Conservation (phyloP, 2,888 invertebrate genomes). For the Dexiosoma caninum region DNA sequence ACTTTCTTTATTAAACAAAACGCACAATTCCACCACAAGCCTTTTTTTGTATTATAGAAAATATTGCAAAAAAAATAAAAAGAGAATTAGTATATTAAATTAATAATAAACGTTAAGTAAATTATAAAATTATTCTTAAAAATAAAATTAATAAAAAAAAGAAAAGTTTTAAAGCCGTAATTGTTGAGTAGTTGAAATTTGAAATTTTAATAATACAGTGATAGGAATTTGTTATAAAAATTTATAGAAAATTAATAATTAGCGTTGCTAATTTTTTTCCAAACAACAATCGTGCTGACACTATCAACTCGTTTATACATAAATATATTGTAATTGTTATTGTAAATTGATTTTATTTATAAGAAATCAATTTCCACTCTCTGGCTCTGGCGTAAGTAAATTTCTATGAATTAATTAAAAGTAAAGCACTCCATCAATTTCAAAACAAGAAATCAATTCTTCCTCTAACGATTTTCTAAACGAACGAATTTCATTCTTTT, state of each 20-base stretch:
- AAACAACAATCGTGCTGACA: neutral
- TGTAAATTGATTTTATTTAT: constrained; percentile 25
- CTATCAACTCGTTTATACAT: constrained; percentile 12
- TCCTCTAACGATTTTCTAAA: neutral
- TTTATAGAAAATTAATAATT: neutral
- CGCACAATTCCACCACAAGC: constrained; percentile 50
- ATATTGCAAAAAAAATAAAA: neutral
- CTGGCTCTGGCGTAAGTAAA: constrained; percentile 42
- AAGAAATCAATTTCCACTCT: constrained; percentile 45
- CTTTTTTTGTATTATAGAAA: constrained; percentile 20
- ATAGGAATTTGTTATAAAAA: neutral
- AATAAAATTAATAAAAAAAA: neutral
- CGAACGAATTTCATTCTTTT: neutral
- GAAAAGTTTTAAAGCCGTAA: neutral
- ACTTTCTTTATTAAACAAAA: constrained; percentile 3
- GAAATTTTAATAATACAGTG: neutral
- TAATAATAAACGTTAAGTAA: neutral
- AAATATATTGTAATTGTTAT: constrained; percentile 15
- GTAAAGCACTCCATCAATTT: constrained; percentile 45
- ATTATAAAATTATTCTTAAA: neutral
- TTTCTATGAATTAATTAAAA: neutral
- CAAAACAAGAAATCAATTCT: constrained; percentile 36
- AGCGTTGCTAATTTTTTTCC: neutral
- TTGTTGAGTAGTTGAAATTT: constrained; percentile 6
- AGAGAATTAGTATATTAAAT: neutral